Percentiles rank a stretch among this genome's conserved stretches.
phyloP scores from a whole-genome alignment of 2,113 vertebrate species.

The Vidua macroura region DNA sequence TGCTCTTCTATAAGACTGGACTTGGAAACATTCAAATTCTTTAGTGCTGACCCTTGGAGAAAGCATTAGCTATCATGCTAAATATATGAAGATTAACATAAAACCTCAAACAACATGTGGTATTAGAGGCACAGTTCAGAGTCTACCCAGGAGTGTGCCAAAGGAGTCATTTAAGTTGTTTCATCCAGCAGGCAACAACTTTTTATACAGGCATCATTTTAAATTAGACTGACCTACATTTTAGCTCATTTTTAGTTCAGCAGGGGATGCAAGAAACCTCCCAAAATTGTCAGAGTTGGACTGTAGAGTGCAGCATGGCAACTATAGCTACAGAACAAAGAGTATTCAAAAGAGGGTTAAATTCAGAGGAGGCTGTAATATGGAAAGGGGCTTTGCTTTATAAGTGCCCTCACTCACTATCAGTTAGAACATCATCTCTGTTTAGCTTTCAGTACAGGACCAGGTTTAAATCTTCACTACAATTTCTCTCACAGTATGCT shows the following conservation, averaged over 20 bases:
- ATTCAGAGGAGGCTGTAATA: neutral
- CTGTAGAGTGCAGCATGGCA: neutral
- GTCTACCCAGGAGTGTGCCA: neutral
- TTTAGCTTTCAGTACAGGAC: neutral
- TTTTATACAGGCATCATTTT: neutral
- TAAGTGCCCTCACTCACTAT: neutral
- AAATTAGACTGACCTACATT: neutral
- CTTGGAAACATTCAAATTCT: neutral
- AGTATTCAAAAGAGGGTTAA: neutral
- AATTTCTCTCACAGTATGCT: neutral
- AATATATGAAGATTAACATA: neutral
- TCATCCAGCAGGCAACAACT: neutral
- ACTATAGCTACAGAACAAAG: neutral
- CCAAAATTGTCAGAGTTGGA: neutral
- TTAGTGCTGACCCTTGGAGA: neutral
- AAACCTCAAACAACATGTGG: neutral
- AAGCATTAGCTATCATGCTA: neutral
- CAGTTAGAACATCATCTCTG: neutral
- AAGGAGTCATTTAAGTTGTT: neutral
- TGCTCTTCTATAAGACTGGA: neutral
- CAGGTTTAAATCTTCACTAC: neutral
- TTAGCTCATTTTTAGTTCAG: neutral
- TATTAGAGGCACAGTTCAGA: neutral
- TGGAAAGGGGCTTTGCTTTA: neutral
- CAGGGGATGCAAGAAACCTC: neutral